phyloP scores from a whole-genome alignment of 2,113 vertebrate genomes.

The Actinemys pallida region DNA sequence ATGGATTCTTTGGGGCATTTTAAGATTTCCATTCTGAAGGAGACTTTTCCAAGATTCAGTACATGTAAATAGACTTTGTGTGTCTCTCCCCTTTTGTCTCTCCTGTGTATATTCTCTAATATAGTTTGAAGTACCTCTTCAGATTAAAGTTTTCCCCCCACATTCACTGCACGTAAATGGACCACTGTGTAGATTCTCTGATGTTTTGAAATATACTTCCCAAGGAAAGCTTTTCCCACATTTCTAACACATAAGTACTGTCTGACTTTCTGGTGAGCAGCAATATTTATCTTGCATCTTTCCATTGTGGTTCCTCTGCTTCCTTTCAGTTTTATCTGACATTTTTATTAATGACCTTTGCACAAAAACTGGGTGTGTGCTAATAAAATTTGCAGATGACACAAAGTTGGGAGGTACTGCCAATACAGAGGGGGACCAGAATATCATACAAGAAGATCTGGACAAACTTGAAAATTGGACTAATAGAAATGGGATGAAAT shows the following conservation, averaged over 20 bases:
- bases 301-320: neutral
- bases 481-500: too few relatives aligned
- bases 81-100: neutral
- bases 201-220: neutral
- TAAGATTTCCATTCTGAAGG: neutral
- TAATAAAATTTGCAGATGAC: too few relatives aligned
- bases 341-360: too few relatives aligned
- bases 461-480: too few relatives aligned
- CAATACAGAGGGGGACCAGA: too few relatives aligned
- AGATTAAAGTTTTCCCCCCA: neutral
- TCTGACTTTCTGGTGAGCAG: neutral
- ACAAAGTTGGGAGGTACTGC: too few relatives aligned
- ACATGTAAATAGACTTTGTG: neutral
- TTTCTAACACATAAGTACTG: neutral
- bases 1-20: neutral
- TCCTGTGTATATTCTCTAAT: neutral
- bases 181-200: neutral
- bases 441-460: too few relatives aligned
- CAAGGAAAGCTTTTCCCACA: neutral
- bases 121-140: neutral
- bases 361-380: too few relatives aligned
- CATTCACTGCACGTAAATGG: neutral
- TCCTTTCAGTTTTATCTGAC: neutral
- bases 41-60: neutral
- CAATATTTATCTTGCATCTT: neutral